Base-by-base conservation (phyloP, 2,888 invertebrate genomes). In the Petrolisthes manimaculis region DNA sequence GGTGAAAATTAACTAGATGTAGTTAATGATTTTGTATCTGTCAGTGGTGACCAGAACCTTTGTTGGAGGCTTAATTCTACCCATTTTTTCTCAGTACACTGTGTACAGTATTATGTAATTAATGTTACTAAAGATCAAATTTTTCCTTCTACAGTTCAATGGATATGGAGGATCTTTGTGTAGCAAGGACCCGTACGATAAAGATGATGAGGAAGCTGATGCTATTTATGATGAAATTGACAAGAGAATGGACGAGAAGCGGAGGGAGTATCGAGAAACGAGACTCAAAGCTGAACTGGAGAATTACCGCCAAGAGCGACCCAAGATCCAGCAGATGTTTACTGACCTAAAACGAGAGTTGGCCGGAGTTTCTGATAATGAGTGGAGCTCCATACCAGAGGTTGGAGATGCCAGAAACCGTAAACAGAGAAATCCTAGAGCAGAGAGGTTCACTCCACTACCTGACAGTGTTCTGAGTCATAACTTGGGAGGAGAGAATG, bases 201-300 rank as follows among this genome's bases (percentile, higher is more conserved):
- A 99, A 94, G 99, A 99, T 93, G 99, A 99, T 93, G 99, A 99
- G 92, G 99, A 99, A 94, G 99, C 99, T 0, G 99, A 99, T 94
- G 97, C 97, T 12, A 98, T 99, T 92, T 99, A 99, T 93, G 98
- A 99, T 93, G 97, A 97, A 3, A 98, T 99, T 92, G 99, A 99
- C 92, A 97, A 98, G 93, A 94, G 99, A 91, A 99, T 99, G 98
- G 99, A 99, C 93, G 99, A 99, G 92, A 98, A 99, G 92, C 95
- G 99, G 37, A 98, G 98, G 93, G 99, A 99, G 92, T 97, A 99
- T 92, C 95, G 98, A 92, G 97, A 97, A 92, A 96, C 97, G 92
- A 94, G 97, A 12, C 94, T 97, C 14, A 95, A 97, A 91, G 92
- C 89, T 94, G 99, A 99, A 93, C 95, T 99, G 92, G 99, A 99